Conservation (phyloP, 35 echinoderm and acorn worm genomes). For the Anneissia japonica region DNA sequence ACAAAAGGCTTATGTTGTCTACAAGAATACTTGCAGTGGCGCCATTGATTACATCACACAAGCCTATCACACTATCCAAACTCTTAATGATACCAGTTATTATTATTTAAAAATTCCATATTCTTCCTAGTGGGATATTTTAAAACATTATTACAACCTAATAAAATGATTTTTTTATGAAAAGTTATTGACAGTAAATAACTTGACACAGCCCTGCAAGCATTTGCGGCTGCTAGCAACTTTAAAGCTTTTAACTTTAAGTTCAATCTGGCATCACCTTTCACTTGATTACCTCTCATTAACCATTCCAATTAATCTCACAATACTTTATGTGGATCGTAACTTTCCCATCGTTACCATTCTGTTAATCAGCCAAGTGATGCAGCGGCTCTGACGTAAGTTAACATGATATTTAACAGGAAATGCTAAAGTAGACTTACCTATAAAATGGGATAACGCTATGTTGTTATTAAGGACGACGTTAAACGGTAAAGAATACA, state of each 20-base stretch:
- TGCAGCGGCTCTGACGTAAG: not conserved
- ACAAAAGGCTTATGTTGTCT: too few relatives aligned
- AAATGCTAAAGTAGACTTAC: constrained; percentile 38
- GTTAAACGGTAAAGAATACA: constrained; percentile 90
- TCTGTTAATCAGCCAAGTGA: not conserved
- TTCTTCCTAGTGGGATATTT: too few relatives aligned
- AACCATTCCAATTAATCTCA: not conserved
- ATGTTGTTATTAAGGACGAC: constrained; percentile 95
- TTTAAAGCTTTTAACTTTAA: not conserved
- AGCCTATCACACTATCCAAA: too few relatives aligned
- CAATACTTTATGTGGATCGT: not conserved
- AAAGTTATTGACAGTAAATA: too few relatives aligned
- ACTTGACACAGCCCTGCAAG: too few relatives aligned
- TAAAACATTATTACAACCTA: too few relatives aligned
- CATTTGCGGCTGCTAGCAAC: too few relatives aligned
- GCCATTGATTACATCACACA: too few relatives aligned
- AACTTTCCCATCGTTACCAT: not conserved
- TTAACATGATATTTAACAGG: not conserved
- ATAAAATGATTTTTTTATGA: too few relatives aligned
- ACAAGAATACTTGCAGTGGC: too few relatives aligned
- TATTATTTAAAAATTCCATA: too few relatives aligned
- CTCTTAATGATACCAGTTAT: too few relatives aligned
- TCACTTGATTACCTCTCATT: not conserved
- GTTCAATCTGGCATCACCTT: not conserved
- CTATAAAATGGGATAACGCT: constrained; percentile 91